Evolutionary conservation across 2,113 vertebrate species (phyloP).

Genomic region (Jacana jacana): DNA sequence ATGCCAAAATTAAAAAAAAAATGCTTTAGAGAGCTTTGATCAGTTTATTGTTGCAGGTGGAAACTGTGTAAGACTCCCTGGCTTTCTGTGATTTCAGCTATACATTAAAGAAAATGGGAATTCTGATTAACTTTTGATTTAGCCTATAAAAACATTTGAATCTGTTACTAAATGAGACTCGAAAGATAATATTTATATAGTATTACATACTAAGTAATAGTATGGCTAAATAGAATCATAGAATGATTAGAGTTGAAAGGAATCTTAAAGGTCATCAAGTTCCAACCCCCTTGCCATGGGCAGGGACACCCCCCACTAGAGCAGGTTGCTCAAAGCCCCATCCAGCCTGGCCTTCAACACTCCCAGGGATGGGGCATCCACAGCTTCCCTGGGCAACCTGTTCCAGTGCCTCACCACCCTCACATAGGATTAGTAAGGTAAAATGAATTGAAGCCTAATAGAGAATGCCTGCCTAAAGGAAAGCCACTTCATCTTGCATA

Average conservation of each 20-base stretch:
- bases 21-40: background rate
- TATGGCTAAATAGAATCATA: too few species aligned
- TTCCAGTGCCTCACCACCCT: too few species aligned
- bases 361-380: too few species aligned
- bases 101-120: background rate
- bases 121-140: background rate
- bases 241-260: too few species aligned
- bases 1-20: background rate
- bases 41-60: background rate
- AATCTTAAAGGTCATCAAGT: too few species aligned
- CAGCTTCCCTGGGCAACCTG: too few species aligned
- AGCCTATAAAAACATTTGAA: background rate
- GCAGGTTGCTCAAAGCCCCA: too few species aligned
- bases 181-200: background rate
- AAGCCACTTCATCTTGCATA: background rate
- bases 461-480: background rate
- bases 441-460: background rate
- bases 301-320: too few species aligned
- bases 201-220: background rate
- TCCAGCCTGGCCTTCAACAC: too few species aligned
- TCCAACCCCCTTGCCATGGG: too few species aligned
- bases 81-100: background rate
- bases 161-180: background rate
- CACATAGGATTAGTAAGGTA: background rate
- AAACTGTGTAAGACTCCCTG: background rate